phyloP scores from a whole-genome alignment of 2,797 vertebrate genomes.

The Nyctalus aviator region DNA sequence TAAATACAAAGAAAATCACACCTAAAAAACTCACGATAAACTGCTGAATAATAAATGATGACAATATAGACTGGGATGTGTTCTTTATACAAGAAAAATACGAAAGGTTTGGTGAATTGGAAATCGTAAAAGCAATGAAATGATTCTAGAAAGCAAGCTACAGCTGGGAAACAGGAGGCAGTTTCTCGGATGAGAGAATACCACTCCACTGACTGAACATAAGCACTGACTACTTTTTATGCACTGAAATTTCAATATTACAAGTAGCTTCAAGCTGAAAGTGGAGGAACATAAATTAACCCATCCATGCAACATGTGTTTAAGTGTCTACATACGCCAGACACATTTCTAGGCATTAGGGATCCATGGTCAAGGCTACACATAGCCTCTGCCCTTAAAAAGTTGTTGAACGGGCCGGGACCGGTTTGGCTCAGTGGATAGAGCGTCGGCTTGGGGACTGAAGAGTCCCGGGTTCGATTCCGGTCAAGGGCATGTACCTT shows the following conservation, averaged over 20 bases:
- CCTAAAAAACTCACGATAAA: background rate
- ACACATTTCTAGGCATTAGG: background rate
- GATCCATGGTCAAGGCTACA: background rate
- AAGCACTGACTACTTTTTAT: background rate
- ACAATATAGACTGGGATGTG: background rate
- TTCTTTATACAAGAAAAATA: background rate
- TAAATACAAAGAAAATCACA: slow-evolving; percentile 26
- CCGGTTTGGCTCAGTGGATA: no score
- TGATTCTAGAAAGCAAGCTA: background rate
- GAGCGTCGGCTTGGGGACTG: no score
- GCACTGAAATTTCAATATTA: background rate
- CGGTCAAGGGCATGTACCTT: no score
- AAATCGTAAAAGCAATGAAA: background rate
- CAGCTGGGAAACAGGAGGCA: background rate
- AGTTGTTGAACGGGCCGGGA: background rate
- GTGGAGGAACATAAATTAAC: background rate
- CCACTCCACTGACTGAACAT: background rate
- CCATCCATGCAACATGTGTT: background rate
- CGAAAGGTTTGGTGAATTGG: background rate
- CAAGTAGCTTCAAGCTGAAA: slow-evolving; percentile 10
- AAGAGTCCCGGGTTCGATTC: no score
- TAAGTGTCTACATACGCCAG: background rate
- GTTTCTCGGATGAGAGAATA: background rate
- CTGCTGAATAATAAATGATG: background rate
- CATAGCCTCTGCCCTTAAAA: background rate